These are phyloP conservation scores for Hermetia illucens DNA, from an alignment of 1,140 invertebrate genomes.

Conservation along the genomic window DNA sequence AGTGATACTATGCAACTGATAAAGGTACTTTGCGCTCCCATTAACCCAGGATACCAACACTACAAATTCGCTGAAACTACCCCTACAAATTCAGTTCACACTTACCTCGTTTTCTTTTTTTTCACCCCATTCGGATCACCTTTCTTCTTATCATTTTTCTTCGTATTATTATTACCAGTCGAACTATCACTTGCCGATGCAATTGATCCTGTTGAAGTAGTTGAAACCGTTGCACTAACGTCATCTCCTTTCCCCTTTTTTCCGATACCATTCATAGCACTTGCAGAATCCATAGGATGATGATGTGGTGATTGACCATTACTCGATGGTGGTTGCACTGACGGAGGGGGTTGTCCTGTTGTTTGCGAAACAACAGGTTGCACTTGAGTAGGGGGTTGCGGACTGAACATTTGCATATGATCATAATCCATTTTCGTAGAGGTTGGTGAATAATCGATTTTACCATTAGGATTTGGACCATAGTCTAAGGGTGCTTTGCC, in stretches of 20 bases:
- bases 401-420: conserved; percentile 4
- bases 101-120: conserved; percentile 85
- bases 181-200: neutral
- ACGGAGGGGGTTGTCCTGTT: no score
- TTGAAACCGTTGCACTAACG: conserved; percentile 2
- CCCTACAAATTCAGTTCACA: conserved; percentile 1
- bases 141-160: conserved; percentile 71
- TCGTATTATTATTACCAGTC: conserved; percentile 10
- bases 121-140: conserved; percentile 75
- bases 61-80: no score
- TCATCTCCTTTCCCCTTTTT: conserved; percentile 13
- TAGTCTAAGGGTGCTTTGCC: conserved; percentile 19
- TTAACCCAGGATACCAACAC: no score
- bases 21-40: no score
- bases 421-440: conserved; percentile 11
- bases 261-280: conserved; percentile 1
- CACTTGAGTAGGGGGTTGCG: conserved; percentile 1
- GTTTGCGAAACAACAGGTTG: no score
- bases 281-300: neutral
- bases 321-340: no score
- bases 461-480: conserved; percentile 20
- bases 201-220: neutral
- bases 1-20: no score
- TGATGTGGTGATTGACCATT: no score
- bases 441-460: conserved; percentile 25